Base-by-base conservation (phyloP, 2,113 vertebrate genomes). In the Eretmochelys imbricata region DNA sequence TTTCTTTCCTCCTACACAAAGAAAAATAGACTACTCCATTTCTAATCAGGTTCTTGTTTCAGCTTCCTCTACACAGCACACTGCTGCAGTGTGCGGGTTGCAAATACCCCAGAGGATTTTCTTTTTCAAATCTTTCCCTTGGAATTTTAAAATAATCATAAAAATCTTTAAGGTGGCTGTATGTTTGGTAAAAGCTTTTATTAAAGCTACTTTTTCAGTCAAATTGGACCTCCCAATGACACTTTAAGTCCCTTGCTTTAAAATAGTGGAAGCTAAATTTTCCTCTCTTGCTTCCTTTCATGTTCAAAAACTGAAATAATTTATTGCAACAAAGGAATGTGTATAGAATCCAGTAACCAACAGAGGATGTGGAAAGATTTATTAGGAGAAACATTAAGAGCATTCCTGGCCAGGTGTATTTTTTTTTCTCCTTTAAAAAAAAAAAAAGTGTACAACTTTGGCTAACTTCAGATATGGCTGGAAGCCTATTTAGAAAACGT, bases 351-450 rank as follows among this genome's bases (percentile, higher is more conserved):
- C 96, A 97, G 92, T 93, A 96, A 97, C 94, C 94, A 97, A 80
- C 84, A 94, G 94, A 95, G 90, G 94, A 96, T 96, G 82, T 95
- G 78, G 93, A 95, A 96, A 96, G 97, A 97, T 97, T 97, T 97
- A 97, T 93, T 95, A 90, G 48, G 83, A 95, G 91, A 93, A 94
- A 94, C 87, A 90, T 93, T 96, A 96, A 96, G 93, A 94, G 84
- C 89, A 95, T 94, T 97, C 92, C 95, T 92, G 86, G 91, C 96
- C 97, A 97, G 96, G 96, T 97, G 95, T 82, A 93, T 89, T 95
- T 93, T 89, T 92, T 46, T 42, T 82, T 5, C 38, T 93, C 80
- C 76, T 82, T 94, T 75, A 93, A 96, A 95, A 25, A 75, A 54
- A 24, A 1, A 38, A 22, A 87, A 88, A 6, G 35, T 10, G 29